Evolutionary conservation across 2,888 invertebrate species (phyloP), one percentile per base, ranked within the genome.

Genomic region (Stenichneumon culpator): DNA sequence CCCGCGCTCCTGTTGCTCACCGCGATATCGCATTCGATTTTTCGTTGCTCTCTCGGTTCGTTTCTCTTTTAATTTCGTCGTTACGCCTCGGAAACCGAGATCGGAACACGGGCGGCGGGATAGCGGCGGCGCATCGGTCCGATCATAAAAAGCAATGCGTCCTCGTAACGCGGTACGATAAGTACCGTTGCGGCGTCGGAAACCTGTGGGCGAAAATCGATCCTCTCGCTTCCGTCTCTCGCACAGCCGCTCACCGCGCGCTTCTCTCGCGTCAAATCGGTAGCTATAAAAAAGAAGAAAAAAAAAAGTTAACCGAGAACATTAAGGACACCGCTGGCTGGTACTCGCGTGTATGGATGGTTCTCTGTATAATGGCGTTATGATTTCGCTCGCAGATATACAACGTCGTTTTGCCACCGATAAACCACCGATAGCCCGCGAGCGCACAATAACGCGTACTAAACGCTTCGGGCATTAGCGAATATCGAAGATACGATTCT

Each of bases 161-260:
- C 90, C 91, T 93, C 94, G 92, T 94, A 93, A 93, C 93, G 91
- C 91, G 90, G 91, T 90, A 93, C 93, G 94, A 93, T 94, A 94
- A 94, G 93, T 93, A 90, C 92, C 73, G 39, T 69, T 63, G 60
- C 60, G 47, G 47, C 87, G 84, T 86, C 82, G 86, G 70, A 88
- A 88, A 79, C 88, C 87, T 86, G 81, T 89, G 89, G 89, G 63
- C 63, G 89, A 90, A 93, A 93, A 93, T 93, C 93, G 92, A 93
- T 93, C 90, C 91, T 75, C 88, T 57, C 85, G 19, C 63, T 7
- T 65, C 39, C 16, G 72, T 47, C 68, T 72, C 72, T 57, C 65
- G 50, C 73, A 80, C 74, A 79, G 65, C 44, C 72, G 65, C 72
- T 82, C 82, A 70, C 54, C 77, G 77, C 36, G 9, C 75, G 28